Conservation (phyloP, 2,113 vertebrate genomes). For the Oreochromis aureus region DNA sequence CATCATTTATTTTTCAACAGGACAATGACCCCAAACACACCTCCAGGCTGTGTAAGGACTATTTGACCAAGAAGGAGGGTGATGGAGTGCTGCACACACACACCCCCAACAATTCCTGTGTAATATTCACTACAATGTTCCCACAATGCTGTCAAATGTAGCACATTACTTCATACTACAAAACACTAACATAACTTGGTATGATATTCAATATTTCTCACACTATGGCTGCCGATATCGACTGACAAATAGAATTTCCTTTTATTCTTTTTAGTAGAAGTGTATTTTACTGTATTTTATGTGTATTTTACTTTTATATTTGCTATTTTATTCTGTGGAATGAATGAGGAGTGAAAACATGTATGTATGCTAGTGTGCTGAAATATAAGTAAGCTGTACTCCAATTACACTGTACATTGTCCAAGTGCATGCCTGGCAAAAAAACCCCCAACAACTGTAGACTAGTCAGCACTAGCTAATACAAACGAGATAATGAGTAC, state of each 20-base stretch:
- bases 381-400: not conserved
- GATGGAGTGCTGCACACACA: not conserved
- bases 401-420: not conserved
- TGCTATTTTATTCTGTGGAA: not conserved
- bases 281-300: not conserved
- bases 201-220: not conserved
- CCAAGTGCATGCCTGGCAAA: not conserved
- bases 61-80: not conserved
- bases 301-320: not conserved
- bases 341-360: not conserved
- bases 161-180: not conserved
- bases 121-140: not conserved
- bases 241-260: not conserved
- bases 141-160: not conserved
- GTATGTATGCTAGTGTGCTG: not conserved
- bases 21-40: not conserved
- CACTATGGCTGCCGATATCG: not conserved
- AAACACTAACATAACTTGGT: not conserved
- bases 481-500: not conserved
- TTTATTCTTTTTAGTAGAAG: not conserved
- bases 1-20: not conserved
- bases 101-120: not conserved
- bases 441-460: fast-evolving
- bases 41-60: not conserved
- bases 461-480: not conserved